Percentiles rank a stretch among this genome's conserved stretches.
Conservation (phyloP, 2,888 invertebrate species). For the Caenorhabditis parvicauda region DNA sequence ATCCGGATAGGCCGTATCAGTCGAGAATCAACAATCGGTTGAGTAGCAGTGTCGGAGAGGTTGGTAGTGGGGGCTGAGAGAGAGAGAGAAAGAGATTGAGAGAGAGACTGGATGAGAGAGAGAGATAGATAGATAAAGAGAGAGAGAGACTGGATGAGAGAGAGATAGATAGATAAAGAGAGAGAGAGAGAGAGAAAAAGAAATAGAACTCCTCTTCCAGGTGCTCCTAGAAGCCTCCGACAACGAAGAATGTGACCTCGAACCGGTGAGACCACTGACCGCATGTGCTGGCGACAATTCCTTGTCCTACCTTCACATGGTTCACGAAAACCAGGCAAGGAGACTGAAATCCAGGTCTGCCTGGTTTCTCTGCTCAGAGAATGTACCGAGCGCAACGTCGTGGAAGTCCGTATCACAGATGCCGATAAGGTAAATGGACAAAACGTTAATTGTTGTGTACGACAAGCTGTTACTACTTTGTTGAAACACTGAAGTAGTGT, state of each 20-base stretch:
- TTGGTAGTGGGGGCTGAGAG: neutral
- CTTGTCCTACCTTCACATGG: slow-evolving; percentile 85
- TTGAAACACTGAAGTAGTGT: too few species aligned
- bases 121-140: too few species aligned
- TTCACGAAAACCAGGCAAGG: slow-evolving; percentile 91
- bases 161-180: too few species aligned
- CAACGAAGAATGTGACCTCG: slow-evolving; percentile 33
- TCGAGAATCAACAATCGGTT: slow-evolving; percentile 33
- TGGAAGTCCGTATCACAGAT: slow-evolving; percentile 50
- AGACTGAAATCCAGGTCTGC: slow-evolving; percentile 94
- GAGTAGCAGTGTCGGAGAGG: slow-evolving; percentile 45
- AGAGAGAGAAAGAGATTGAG: too few species aligned
- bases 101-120: too few species aligned
- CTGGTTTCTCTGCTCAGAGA: slow-evolving; percentile 70
- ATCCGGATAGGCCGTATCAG: slow-evolving; percentile 4
- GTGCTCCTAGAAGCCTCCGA: slow-evolving; percentile 42
- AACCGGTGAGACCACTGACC: slow-evolving; percentile 31
- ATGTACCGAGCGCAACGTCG: slow-evolving; percentile 26
- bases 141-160: too few species aligned
- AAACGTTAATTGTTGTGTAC: too few species aligned
- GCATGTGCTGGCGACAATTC: slow-evolving; percentile 42
- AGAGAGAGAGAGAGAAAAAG: too few species aligned
- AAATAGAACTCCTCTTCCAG: slow-evolving; percentile 14
- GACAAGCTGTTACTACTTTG: too few species aligned
- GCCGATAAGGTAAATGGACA: too few species aligned